Evolutionary conservation across 2,888 invertebrate species (phyloP), one percentile per base, ranked within the genome.

Genomic region (Selenia dentaria): DNA sequence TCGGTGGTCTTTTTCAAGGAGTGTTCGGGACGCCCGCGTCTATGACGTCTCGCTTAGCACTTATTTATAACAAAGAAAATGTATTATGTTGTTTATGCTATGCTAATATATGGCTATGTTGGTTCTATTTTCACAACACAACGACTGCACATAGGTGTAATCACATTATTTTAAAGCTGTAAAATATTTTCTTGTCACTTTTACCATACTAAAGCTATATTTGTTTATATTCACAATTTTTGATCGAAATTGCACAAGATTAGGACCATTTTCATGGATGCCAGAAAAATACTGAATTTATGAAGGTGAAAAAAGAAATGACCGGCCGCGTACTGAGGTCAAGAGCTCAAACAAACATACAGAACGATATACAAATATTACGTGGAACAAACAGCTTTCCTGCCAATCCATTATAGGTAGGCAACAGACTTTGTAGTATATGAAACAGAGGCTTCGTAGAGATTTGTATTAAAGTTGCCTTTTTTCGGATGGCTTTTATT

Each of bases 301-400:
- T 16, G 24, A 32, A 49, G 32, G 43, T 26, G 18, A 24, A 29
- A 16, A 13, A 35, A 10, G 14, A 44, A 36, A 36, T 45, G 37
- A 9, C 31, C 33, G 24, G 18, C 29, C 42, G 14, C 36, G 34
- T 39, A 41, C 48, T 31, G 38, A 43, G 49, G 67, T 67, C 59
- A 65, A 66, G 49, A 57, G 33, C 25, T 3, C 25, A 27, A 48
- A 53, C 48, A 60, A 62, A 63, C 54, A 51, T 27, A 46, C 40
- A 35, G 48, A 74, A 74, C 62, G 74, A 70, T 71, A 62, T 59
- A 49, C 67, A 75, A 74, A 75, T 62, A 73, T 37, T 27, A 31
- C 33, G 10, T 35, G n/a, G 14, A 35, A 18, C 36, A 29, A 34
- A 25, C 12, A 33, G n/a, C n/a, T n/a, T n/a, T n/a, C n/a, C n/a